A percentile compares a stretch with the other conserved stretches of the same genome.
Evolutionary conservation across 1,140 invertebrate genomes (phyloP).

Genomic region (Nephotettix cincticeps): DNA sequence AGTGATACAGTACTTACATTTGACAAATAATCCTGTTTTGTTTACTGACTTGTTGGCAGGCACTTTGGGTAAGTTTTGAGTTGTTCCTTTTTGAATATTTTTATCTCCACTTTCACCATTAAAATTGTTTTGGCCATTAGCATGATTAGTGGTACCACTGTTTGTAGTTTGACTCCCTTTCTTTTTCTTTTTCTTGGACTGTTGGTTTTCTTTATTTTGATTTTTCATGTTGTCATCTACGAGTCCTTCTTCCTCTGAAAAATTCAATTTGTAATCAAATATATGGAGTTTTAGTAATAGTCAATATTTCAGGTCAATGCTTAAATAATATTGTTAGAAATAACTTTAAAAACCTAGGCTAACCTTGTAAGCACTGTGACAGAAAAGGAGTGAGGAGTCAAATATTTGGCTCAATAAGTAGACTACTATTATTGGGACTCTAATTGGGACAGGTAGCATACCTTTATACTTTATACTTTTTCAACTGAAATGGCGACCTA

Average conservation of each 20-base stretch:
- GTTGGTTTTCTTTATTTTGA: conserved; percentile 43
- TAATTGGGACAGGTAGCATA: no score
- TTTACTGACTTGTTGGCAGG: not conserved
- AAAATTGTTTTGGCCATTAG: not conserved
- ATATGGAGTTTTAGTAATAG: no score
- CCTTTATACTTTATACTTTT: no score
- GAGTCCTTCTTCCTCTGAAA: not conserved
- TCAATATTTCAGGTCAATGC: no score
- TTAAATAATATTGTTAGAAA: no score
- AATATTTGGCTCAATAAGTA: no score
- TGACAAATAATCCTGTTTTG: not conserved
- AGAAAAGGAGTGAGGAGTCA: no score
- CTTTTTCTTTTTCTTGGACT: conserved; percentile 45
- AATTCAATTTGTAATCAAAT: no score
- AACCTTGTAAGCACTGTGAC: no score
- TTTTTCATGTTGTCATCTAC: conserved; percentile 26
- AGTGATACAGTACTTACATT: not conserved
- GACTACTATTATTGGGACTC: no score
- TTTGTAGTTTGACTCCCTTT: conserved; percentile 27
- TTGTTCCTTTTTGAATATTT: not conserved
- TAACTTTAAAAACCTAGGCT: no score
- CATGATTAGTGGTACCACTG: not conserved
- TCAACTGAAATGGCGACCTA: no score
- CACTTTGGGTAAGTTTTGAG: not conserved
- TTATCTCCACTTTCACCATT: not conserved